A percentile compares a stretch with the other conserved stretches of the same genome.
phyloP scores from a whole-genome alignment of 2,888 invertebrate genomes.

The Thyatira batis region DNA sequence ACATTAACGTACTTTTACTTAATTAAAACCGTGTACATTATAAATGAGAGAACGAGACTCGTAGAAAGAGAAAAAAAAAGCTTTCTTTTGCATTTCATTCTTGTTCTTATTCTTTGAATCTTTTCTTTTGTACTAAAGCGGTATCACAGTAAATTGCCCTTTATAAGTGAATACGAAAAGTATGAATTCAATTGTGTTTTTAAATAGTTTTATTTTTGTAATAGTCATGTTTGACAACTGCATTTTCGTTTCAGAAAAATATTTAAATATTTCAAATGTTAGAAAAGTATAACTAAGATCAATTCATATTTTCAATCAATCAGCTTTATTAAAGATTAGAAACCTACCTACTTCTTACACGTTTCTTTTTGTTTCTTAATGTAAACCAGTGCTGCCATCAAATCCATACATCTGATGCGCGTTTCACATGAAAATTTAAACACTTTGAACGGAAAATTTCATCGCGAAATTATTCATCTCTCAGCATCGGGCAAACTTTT shows the following conservation, averaged over 20 bases:
- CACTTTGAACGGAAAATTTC: conserved; percentile 19
- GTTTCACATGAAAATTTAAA: conserved; percentile 34
- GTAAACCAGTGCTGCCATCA: neutral
- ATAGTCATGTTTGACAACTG: too few species aligned
- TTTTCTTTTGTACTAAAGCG: neutral
- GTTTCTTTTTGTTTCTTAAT: too few species aligned
- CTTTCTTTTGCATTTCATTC: neutral
- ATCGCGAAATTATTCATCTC: conserved; percentile 35
- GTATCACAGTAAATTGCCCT: neutral
- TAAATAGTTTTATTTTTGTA: too few species aligned
- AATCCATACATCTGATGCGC: conserved; percentile 12
- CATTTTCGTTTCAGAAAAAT: too few species aligned
- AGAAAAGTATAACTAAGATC: too few species aligned
- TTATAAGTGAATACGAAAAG: too few species aligned
- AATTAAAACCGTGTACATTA: neutral
- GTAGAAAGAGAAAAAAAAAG: neutral
- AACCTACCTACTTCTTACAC: too few species aligned
- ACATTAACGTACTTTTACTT: too few species aligned
- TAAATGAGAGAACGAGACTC: neutral
- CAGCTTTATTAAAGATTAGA: too few species aligned
- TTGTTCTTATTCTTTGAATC: neutral
- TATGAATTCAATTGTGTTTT: too few species aligned
- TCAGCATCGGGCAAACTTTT: conserved; percentile 28
- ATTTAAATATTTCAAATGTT: too few species aligned
- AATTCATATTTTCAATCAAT: too few species aligned